Percentiles rank a stretch among this genome's conserved stretches.
These are phyloP conservation scores for Desmophyllum pertusum DNA, from an alignment of 92 coral and sea anemone species.

Conservation along the genomic window DNA sequence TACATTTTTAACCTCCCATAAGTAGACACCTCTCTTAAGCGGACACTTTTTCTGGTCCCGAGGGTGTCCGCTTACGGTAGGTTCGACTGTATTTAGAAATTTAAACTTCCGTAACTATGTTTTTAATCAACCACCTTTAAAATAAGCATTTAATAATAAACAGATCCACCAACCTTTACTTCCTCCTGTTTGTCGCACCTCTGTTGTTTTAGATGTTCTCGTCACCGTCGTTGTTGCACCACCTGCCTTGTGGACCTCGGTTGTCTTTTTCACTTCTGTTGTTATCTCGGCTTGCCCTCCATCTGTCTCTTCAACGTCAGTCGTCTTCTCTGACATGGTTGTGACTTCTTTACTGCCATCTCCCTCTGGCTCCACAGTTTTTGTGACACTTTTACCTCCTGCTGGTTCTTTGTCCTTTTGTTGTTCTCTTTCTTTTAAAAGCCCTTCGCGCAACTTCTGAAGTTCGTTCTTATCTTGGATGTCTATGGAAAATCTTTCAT, in stretches of 20 bases:
- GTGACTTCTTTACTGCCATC: constrained; percentile 40
- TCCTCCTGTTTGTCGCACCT: constrained; percentile 22
- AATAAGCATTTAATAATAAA: background rate
- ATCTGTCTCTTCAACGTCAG: constrained; percentile 48
- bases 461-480: constrained; percentile 70
- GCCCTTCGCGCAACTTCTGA: constrained; percentile 46
- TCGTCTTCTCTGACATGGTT: constrained; percentile 40
- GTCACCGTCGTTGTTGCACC: constrained; percentile 69
- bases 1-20: too few relatives aligned
- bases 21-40: too few relatives aligned
- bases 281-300: constrained; percentile 38
- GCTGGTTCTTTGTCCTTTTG: constrained; percentile 23
- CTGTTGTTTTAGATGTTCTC: constrained; percentile 68
- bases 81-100: too few relatives aligned
- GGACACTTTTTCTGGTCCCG: too few relatives aligned
- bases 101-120: background rate
- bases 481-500: constrained; percentile 50
- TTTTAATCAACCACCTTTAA: background rate
- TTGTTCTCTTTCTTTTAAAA: constrained; percentile 46
- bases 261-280: constrained; percentile 61
- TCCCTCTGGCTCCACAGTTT: constrained; percentile 32
- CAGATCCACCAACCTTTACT: constrained; percentile 25
- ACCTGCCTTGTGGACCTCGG: constrained; percentile 64
- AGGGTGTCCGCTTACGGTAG: too few relatives aligned
- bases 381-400: background rate